phyloP scores from a whole-genome alignment of 37 sponge, comb jelly and placozoan genomes.

The Halichondria panicea region DNA sequence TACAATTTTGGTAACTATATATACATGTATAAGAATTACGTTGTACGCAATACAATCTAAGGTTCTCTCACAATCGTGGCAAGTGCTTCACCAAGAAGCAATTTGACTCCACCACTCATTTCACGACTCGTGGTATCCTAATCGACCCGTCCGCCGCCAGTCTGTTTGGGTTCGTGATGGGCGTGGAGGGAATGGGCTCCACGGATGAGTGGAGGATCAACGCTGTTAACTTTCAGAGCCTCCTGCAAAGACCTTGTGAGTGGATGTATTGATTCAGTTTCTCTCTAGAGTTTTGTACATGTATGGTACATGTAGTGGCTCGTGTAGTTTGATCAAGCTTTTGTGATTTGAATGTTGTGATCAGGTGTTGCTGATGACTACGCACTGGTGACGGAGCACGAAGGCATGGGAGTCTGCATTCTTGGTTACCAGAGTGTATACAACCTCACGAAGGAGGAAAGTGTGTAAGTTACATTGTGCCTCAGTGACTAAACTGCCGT shows the following conservation, averaged over 20 bases:
- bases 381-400: slow-evolving; percentile 19
- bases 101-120: slow-evolving; percentile 31
- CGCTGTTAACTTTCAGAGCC: slow-evolving; percentile 32
- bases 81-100: slow-evolving; percentile 29
- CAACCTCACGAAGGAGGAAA: slow-evolving; percentile 28
- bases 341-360: neutral
- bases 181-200: slow-evolving; percentile 22
- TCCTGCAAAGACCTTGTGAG: slow-evolving; percentile 40
- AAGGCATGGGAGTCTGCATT: slow-evolving; percentile 2
- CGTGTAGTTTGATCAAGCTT: neutral
- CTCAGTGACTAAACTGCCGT: neutral
- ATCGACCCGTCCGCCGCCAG: slow-evolving; percentile 36
- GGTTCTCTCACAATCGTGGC: slow-evolving; percentile 78
- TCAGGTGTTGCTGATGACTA: slow-evolving; percentile 28
- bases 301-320: neutral
- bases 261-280: neutral
- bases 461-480: slow-evolving; percentile 28
- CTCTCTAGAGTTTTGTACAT: neutral
- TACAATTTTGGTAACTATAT: neutral
- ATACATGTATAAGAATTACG: too few relatives aligned
- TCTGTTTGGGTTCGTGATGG: slow-evolving; percentile 45
- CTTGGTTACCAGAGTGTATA: slow-evolving; percentile 34
- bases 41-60: neutral
- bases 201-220: slow-evolving; percentile 42
- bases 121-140: slow-evolving; percentile 41